Evolutionary conservation across 1,140 invertebrate species (phyloP).

Genomic region (Drosophila ambigua): DNA sequence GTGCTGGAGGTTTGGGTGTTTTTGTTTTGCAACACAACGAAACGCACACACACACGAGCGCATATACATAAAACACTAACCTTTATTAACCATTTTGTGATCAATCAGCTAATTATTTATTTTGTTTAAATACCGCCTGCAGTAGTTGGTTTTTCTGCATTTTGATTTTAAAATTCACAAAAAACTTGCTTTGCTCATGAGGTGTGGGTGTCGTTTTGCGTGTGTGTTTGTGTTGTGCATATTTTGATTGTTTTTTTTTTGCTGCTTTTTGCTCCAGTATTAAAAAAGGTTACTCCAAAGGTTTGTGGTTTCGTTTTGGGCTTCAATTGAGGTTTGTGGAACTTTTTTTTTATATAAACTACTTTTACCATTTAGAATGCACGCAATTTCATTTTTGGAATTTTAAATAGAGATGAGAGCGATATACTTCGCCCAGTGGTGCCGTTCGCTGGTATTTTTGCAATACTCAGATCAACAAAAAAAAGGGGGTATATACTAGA

Average conservation of each 20-base stretch:
- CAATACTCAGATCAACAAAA: too few species aligned
- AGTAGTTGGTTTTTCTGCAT: not conserved
- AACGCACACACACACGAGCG: slow-evolving; percentile 6
- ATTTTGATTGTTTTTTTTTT: slow-evolving; percentile 37
- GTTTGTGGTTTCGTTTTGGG: not conserved
- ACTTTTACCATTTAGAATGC: slow-evolving; percentile 43
- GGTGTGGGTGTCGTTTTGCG: not conserved
- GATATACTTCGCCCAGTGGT: slow-evolving; percentile 19
- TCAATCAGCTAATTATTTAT: not conserved
- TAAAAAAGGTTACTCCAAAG: not conserved
- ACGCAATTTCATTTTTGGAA: slow-evolving; percentile 51
- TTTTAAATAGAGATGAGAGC: slow-evolving; percentile 47
- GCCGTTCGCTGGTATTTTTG: slow-evolving; percentile 2
- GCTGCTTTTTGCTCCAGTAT: not conserved
- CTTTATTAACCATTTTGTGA: slow-evolving; percentile 18
- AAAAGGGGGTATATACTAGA: too few species aligned
- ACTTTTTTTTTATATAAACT: too few species aligned
- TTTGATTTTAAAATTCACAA: slow-evolving; percentile 12
- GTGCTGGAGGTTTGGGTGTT: slow-evolving; percentile 28
- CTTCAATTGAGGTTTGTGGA: not conserved
- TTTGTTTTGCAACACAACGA: slow-evolving; percentile 35
- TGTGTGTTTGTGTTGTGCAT: slow-evolving; percentile 12
- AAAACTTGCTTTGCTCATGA: slow-evolving; percentile 14
- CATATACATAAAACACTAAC: not conserved
- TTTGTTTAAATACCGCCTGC: not conserved